A percentile compares a stretch with the other conserved stretches of the same genome.
These are phyloP conservation scores for Cochlearius cochlearius DNA, from an alignment of 2,113 vertebrate genomes.

Conservation along the genomic window DNA sequence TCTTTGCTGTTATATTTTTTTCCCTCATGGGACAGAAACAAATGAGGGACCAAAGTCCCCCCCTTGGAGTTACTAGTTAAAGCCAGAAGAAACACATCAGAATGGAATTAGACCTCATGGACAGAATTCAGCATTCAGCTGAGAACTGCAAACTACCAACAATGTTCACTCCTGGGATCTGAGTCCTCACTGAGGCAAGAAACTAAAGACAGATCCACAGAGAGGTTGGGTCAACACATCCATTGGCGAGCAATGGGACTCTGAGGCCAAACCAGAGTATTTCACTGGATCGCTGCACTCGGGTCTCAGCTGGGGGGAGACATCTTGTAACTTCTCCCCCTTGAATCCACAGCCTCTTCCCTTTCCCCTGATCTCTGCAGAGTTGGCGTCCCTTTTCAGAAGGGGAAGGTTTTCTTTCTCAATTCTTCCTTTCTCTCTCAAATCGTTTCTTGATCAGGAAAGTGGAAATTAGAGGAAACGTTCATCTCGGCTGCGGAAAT, in stretches of 20 bases:
- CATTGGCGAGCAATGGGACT: background rate
- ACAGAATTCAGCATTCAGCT: background rate
- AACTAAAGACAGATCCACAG: background rate
- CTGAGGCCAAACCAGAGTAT: background rate
- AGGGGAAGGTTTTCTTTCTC: background rate
- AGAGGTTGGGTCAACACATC: background rate
- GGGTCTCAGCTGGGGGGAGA: background rate
- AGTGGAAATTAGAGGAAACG: background rate
- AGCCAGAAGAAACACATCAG: background rate
- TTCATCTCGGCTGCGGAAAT: background rate
- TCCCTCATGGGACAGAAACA: background rate
- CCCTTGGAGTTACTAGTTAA: background rate
- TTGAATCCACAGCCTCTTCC: background rate
- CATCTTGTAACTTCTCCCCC: background rate
- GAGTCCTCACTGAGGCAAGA: background rate
- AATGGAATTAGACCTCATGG: background rate
- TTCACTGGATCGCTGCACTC: background rate
- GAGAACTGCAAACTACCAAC: background rate
- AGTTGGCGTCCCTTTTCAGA: background rate
- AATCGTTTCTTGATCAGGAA: background rate
- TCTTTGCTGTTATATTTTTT: background rate
- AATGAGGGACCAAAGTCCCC: background rate
- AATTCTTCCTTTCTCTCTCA: background rate
- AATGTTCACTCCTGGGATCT: accelerated
- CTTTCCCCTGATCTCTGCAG: background rate